Evolutionary conservation across 2,797 vertebrate species (phyloP).

Genomic region (Hippopotamyrus pictus): DNA sequence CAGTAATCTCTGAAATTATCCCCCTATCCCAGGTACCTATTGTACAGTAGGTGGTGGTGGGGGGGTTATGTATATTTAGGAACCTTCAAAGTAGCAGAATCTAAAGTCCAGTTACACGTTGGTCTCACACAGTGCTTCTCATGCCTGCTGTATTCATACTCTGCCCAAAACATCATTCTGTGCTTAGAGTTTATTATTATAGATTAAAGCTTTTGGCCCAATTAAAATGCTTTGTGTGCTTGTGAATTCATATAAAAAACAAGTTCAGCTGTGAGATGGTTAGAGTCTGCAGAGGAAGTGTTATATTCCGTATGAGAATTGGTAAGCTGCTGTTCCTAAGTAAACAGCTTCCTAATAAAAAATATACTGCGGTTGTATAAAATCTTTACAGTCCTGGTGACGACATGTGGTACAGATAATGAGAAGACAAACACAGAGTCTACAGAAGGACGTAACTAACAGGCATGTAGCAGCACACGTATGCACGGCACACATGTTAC

Average conservation of each 20-base stretch:
- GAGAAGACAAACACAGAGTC: background rate
- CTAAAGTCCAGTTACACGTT: background rate
- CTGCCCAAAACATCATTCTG: background rate
- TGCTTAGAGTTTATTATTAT: background rate
- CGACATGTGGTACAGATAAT: background rate
- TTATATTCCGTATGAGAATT: background rate
- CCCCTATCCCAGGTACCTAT: constrained; percentile 45
- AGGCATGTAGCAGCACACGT: background rate
- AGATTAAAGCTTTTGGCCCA: background rate
- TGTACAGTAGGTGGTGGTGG: constrained; percentile 9
- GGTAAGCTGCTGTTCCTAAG: background rate
- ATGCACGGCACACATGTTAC: background rate
- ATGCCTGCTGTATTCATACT: background rate
- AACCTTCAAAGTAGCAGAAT: background rate
- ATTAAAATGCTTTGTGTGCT: background rate
- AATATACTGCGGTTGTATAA: background rate
- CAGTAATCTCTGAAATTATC: constrained; percentile 52
- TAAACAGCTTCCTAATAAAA: background rate
- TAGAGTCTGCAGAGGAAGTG: background rate
- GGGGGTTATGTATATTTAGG: too few species aligned
- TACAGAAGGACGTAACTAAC: background rate
- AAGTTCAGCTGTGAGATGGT: background rate
- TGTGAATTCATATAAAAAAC: background rate
- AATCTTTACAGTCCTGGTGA: background rate
- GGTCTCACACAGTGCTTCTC: background rate